Evolutionary conservation across 2,113 vertebrate species (phyloP).

Genomic region (Pseudolaguvia tuberculata): DNA sequence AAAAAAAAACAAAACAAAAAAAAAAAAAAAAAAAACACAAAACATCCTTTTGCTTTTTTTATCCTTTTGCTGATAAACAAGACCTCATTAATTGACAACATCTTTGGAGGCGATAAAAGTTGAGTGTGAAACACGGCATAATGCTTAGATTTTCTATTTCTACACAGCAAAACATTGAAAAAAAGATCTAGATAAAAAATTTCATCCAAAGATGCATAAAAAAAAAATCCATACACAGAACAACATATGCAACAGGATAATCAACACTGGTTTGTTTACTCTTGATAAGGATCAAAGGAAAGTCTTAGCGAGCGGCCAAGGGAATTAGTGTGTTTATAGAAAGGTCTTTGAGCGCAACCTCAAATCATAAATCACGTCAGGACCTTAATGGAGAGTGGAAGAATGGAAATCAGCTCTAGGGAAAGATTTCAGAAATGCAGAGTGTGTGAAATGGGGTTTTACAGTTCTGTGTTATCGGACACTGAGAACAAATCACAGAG

Average conservation of each 20-base stretch:
- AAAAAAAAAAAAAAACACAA: too few species aligned
- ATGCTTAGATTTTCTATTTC: not conserved
- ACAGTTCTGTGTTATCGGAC: conserved; percentile 4
- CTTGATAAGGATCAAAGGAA: conserved; percentile 44
- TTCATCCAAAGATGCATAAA: too few species aligned
- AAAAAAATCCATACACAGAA: not conserved
- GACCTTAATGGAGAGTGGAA: conserved; percentile 22
- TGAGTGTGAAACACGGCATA: not conserved
- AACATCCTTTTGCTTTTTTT: too few species aligned
- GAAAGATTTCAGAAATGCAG: conserved; percentile 14
- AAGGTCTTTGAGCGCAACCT: conserved; percentile 39
- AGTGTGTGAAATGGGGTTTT: not conserved
- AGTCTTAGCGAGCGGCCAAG: conserved; percentile 27
- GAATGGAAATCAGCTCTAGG: conserved; percentile 34
- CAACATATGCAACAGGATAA: not conserved
- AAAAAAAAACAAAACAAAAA: too few species aligned
- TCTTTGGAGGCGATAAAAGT: not conserved
- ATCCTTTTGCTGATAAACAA: not conserved
- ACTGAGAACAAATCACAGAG: not conserved
- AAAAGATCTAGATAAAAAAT: too few species aligned
- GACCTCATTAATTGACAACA: not conserved
- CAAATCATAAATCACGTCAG: conserved; percentile 52
- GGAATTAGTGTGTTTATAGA: conserved; percentile 49
- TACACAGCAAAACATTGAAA: not conserved
- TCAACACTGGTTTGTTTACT: conserved; percentile 29